phyloP scores from a whole-genome alignment of 1,140 invertebrate species.

The Hycleus cichorii region DNA sequence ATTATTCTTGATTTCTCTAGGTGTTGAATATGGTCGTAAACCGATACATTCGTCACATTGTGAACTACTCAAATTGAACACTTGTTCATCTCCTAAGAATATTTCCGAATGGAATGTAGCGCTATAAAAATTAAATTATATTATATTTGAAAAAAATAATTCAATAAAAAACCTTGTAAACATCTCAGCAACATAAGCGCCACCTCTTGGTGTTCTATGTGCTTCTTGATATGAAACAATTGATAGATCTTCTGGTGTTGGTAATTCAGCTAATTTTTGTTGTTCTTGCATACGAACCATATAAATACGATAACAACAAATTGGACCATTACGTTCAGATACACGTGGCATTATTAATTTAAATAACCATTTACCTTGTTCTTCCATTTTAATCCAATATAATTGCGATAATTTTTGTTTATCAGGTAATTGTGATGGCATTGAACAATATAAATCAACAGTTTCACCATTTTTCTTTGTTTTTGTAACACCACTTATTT shows the following conservation, averaged over 20 bases:
- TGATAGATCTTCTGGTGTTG: constrained; percentile 56
- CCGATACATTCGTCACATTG: constrained; percentile 48
- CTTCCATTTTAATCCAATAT: constrained; percentile 63
- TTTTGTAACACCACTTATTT: constrained; percentile 62
- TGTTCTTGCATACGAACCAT: constrained; percentile 61
- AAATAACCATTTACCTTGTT: constrained; percentile 60
- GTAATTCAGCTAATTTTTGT: constrained; percentile 57
- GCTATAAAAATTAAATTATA: constrained; percentile 31
- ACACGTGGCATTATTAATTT: constrained; percentile 64
- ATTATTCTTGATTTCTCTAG: constrained; percentile 28
- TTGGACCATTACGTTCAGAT: constrained; percentile 75
- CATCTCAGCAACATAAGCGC: constrained; percentile 76
- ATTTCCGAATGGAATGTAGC: constrained; percentile 51
- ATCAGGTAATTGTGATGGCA: constrained; percentile 62
- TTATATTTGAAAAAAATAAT: not conserved
- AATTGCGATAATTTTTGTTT: constrained; percentile 53
- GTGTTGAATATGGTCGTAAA: constrained; percentile 42
- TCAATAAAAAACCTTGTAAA: constrained; percentile 53
- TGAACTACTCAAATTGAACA: constrained; percentile 40
- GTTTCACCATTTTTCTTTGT: constrained; percentile 58
- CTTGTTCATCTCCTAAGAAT: constrained; percentile 58
- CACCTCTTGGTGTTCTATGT: constrained; percentile 52
- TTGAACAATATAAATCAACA: constrained; percentile 52
- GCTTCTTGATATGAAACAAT: constrained; percentile 67
- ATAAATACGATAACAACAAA: constrained; percentile 78